These are phyloP conservation scores for Elanoides forficatus DNA, from an alignment of 2,113 vertebrate genomes.

Conservation along the genomic window DNA sequence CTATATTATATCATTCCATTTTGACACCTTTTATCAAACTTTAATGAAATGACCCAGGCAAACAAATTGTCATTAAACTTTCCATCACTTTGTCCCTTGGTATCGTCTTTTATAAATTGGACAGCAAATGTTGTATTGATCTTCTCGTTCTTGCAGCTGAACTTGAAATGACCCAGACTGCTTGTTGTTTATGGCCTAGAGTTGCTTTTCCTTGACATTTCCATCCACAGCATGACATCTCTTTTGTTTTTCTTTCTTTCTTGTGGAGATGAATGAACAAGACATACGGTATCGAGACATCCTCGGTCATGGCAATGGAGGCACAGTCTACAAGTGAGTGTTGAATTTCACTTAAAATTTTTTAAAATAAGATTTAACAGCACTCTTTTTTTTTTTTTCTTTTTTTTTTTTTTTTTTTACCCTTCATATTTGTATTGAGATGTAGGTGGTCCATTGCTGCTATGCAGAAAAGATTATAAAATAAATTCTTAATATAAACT, in stretches of 20 bases:
- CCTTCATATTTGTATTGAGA: neutral
- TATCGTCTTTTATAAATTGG: slow-evolving; percentile 97
- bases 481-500: neutral
- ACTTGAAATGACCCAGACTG: slow-evolving; percentile 89
- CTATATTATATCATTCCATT: slow-evolving; percentile 81
- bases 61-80: slow-evolving; percentile 94
- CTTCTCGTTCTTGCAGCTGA: slow-evolving; percentile 85
- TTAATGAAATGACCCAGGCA: slow-evolving; percentile 86
- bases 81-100: slow-evolving; percentile 87
- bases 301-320: slow-evolving; percentile 96
- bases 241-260: slow-evolving; percentile 81
- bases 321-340: slow-evolving; percentile 98
- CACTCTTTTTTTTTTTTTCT: rapidly evolving
- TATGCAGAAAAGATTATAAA: neutral
- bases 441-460: neutral
- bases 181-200: slow-evolving; percentile 86
- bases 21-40: slow-evolving; percentile 93
- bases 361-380: neutral
- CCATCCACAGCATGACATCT: slow-evolving; percentile 78
- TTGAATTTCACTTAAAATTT: slow-evolving; percentile 33
- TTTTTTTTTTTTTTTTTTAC: neutral
- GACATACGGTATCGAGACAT: slow-evolving; percentile 97
- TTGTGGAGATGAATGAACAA: slow-evolving; percentile 94
- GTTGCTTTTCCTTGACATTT: slow-evolving; percentile 83
- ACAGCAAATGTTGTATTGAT: slow-evolving; percentile 94